These are phyloP conservation scores for Acronicta aceris DNA, from an alignment of 2,888 invertebrate genomes.

Conservation along the genomic window DNA sequence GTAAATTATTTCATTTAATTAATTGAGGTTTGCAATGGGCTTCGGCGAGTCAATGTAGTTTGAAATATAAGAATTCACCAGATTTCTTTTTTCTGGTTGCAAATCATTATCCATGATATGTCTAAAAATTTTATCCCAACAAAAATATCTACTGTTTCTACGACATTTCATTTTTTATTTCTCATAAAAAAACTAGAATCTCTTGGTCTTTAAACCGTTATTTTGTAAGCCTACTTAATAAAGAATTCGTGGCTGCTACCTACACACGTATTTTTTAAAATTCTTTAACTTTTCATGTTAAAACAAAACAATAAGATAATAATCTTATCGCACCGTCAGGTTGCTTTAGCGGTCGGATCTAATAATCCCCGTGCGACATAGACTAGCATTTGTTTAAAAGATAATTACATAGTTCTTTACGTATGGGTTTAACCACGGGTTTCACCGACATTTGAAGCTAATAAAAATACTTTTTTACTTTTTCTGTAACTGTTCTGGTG, in stretches of 20 bases:
- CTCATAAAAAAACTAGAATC: background rate
- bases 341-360: slow-evolving; percentile 45
- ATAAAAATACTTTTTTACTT: too few relatives aligned
- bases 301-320: slow-evolving; percentile 28
- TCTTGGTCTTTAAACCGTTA: background rate
- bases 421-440: background rate
- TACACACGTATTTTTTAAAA: background rate
- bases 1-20: too few relatives aligned
- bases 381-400: slow-evolving; percentile 26
- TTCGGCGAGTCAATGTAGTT: too few relatives aligned
- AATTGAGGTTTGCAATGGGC: too few relatives aligned
- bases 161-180: too few relatives aligned
- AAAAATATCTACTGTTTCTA: too few relatives aligned
- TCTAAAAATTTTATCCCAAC: background rate
- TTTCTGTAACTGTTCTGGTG: too few relatives aligned
- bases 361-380: slow-evolving; percentile 64
- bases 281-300: background rate
- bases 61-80: too few relatives aligned
- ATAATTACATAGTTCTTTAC: background rate
- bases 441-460: too few relatives aligned
- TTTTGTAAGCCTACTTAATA: background rate
- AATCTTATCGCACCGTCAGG: slow-evolving; percentile 33
- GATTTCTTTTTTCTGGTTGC: too few relatives aligned
- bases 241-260: background rate
- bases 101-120: background rate